Percentiles rank a stretch among this genome's conserved stretches.
phyloP scores from a whole-genome alignment of 2,888 invertebrate species.

The Ectobius pallidus region DNA sequence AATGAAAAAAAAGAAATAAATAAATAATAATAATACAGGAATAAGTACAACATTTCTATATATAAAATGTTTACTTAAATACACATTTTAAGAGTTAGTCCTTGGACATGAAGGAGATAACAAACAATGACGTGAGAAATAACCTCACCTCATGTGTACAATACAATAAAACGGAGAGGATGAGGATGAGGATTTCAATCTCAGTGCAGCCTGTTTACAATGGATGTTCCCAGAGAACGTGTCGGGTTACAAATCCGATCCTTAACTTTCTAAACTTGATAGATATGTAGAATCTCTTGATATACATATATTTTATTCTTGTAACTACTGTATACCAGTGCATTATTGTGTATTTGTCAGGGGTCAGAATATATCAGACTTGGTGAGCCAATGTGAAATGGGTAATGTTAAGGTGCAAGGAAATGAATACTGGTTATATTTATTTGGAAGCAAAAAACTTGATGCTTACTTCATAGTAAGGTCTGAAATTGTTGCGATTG shows the following conservation, averaged over 20 bases:
- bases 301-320: slow-evolving; percentile 10
- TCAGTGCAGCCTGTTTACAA: slow-evolving; percentile 11
- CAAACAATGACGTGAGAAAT: not conserved
- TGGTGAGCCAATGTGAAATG: too few relatives aligned
- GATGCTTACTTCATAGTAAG: too few relatives aligned
- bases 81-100: not conserved
- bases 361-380: not conserved
- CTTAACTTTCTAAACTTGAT: not conserved
- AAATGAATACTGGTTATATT: too few relatives aligned
- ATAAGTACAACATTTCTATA: slow-evolving; percentile 24
- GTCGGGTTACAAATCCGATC: slow-evolving; percentile 3
- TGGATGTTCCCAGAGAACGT: not conserved
- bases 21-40: too few relatives aligned
- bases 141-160: slow-evolving; percentile 10
- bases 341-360: not conserved
- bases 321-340: not conserved
- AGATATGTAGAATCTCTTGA: slow-evolving; percentile 15
- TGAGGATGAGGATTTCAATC: not conserved
- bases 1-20: too few relatives aligned
- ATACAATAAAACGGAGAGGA: not conserved
- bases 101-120: not conserved
- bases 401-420: too few relatives aligned
- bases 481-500: too few relatives aligned
- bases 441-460: too few relatives aligned
- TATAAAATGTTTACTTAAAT: not conserved